These are phyloP conservation scores for Brachionus paranguensis DNA, from an alignment of 1,140 invertebrate species.

Conservation along the genomic window DNA sequence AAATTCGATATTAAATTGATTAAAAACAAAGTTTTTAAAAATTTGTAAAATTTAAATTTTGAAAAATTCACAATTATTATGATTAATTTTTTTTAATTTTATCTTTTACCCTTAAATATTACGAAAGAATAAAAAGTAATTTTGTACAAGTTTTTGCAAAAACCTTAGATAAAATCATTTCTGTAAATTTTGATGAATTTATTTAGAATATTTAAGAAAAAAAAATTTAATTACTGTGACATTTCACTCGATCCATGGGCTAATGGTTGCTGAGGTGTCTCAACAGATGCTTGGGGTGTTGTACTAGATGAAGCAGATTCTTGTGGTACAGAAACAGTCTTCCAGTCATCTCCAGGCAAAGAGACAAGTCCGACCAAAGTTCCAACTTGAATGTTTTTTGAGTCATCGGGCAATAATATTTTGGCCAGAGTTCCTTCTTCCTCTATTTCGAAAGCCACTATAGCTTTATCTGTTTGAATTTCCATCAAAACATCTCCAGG, in stretches of 20 bases:
- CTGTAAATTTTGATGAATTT: too few relatives aligned
- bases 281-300: background rate
- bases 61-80: background rate
- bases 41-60: too few relatives aligned
- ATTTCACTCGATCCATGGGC: background rate
- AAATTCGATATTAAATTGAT: too few relatives aligned
- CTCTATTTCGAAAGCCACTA: conserved; percentile 60
- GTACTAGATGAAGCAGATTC: background rate
- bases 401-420: conserved; percentile 51
- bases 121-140: too few relatives aligned
- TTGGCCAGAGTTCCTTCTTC: conserved; percentile 63
- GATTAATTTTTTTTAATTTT: background rate
- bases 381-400: conserved; percentile 34
- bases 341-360: conserved; percentile 37
- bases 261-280: background rate
- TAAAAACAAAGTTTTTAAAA: too few relatives aligned
- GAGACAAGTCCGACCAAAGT: conserved; percentile 16
- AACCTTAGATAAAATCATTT: too few relatives aligned
- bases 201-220: background rate
- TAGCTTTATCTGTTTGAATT: conserved; percentile 64
- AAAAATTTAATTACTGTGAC: background rate
- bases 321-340: background rate
- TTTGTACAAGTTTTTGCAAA: too few relatives aligned
- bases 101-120: too few relatives aligned
- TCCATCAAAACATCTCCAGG: conserved; percentile 63